phyloP scores from a whole-genome alignment of 2,888 invertebrate genomes.

The Acanthosepion pharaonis region DNA sequence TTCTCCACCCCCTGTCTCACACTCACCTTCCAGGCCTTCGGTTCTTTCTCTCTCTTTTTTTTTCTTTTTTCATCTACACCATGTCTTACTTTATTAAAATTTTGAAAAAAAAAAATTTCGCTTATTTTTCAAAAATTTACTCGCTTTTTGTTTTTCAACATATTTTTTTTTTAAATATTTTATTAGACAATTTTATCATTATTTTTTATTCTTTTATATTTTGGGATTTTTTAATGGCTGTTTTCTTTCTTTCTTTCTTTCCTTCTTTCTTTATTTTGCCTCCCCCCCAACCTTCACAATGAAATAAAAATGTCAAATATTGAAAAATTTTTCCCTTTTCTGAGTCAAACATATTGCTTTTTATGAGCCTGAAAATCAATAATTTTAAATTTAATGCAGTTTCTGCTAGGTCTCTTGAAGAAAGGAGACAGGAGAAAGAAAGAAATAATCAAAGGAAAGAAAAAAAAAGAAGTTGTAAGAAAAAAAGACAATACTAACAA shows the following conservation, averaged over 20 bases:
- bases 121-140: too few relatives aligned
- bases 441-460: background rate
- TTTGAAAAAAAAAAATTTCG: too few relatives aligned
- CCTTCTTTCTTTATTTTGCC: background rate
- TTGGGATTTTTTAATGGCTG: too few relatives aligned
- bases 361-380: constrained; percentile 37
- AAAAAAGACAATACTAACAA: background rate
- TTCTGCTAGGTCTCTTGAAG: background rate
- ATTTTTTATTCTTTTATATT: too few relatives aligned
- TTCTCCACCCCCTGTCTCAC: background rate
- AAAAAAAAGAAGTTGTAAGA: background rate
- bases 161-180: too few relatives aligned
- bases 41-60: too few relatives aligned
- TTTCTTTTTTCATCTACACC: too few relatives aligned
- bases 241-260: constrained; percentile 39
- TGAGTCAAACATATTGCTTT: constrained; percentile 43
- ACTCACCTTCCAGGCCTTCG: background rate
- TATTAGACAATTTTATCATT: too few relatives aligned
- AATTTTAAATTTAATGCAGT: constrained; percentile 44
- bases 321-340: constrained; percentile 38
- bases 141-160: too few relatives aligned
- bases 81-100: too few relatives aligned
- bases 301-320: constrained; percentile 44
- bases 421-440: background rate
- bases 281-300: background rate